Evolutionary conservation across 2,113 vertebrate species (phyloP).

Genomic region (Tenrec ecaudatus): DNA sequence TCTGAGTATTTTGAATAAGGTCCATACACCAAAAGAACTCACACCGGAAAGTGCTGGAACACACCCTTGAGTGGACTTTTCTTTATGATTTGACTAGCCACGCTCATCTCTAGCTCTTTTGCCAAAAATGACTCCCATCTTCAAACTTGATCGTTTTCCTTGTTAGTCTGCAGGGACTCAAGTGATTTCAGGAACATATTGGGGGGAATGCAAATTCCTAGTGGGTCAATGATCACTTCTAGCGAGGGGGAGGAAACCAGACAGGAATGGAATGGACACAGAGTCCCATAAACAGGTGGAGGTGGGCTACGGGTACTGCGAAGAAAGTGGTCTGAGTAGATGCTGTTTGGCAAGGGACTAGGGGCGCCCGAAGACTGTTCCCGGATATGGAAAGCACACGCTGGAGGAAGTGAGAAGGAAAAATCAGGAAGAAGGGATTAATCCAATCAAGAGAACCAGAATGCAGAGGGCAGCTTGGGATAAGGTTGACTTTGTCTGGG

Average conservation of each 20-base stretch:
- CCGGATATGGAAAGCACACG: constrained; percentile 20
- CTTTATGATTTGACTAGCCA: too few relatives aligned
- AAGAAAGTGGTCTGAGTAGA: not conserved
- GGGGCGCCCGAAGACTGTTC: not conserved
- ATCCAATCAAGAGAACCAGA: constrained; percentile 27
- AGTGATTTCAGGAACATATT: not conserved
- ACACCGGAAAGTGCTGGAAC: too few relatives aligned
- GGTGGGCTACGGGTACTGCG: not conserved
- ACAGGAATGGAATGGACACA: not conserved
- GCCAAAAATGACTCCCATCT: too few relatives aligned
- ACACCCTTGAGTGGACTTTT: too few relatives aligned
- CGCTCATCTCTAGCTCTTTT: too few relatives aligned
- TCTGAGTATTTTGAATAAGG: too few relatives aligned
- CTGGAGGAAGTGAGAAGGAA: constrained; percentile 26
- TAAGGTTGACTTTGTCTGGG: not conserved
- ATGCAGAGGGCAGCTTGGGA: constrained; percentile 32
- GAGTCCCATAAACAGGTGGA: too few relatives aligned
- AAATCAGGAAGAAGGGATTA: not conserved
- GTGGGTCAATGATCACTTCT: not conserved
- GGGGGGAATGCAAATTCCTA: not conserved
- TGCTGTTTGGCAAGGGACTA: not conserved
- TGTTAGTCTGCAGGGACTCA: not conserved
- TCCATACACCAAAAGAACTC: too few relatives aligned
- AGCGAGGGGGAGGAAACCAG: not conserved
- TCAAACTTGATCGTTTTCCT: too few relatives aligned